Conservation (phyloP, 2,888 invertebrate genomes). For the Celastrina argiolus region DNA sequence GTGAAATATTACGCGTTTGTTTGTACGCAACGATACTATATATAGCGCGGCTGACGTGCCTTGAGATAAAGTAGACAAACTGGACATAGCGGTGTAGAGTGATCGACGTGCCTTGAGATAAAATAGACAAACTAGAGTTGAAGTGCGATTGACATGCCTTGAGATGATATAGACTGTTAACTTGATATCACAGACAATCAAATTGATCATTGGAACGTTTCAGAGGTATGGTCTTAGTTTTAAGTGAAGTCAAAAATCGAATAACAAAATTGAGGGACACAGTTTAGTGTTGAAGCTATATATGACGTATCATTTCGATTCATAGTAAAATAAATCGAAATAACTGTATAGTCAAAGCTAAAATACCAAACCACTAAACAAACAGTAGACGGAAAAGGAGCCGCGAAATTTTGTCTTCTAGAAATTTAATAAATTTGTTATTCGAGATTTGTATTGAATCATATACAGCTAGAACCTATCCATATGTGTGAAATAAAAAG, state of each 20-base stretch:
- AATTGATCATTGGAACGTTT: no score
- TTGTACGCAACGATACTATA: background rate
- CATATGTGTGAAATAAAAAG: constrained; percentile 4
- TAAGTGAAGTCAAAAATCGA: no score
- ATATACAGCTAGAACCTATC: background rate
- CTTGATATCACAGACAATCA: no score
- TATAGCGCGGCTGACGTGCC: background rate
- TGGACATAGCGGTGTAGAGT: background rate
- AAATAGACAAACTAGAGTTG: background rate
- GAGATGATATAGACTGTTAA: background rate
- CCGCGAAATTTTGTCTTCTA: no score
- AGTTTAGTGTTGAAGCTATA: background rate
- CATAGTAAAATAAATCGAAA: no score
- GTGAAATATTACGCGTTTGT: constrained; percentile 11
- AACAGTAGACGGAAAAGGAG: no score
- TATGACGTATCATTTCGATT: background rate
- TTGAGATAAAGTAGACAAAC: background rate
- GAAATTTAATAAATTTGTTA: no score
- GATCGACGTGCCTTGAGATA: background rate
- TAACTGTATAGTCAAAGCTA: background rate
- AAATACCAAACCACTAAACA: no score
- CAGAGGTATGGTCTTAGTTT: no score
- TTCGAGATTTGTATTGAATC: no score
- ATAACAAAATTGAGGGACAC: background rate
- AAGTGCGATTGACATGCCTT: background rate